Conservation (phyloP, 2,113 vertebrate species). For the Upupa epops region DNA sequence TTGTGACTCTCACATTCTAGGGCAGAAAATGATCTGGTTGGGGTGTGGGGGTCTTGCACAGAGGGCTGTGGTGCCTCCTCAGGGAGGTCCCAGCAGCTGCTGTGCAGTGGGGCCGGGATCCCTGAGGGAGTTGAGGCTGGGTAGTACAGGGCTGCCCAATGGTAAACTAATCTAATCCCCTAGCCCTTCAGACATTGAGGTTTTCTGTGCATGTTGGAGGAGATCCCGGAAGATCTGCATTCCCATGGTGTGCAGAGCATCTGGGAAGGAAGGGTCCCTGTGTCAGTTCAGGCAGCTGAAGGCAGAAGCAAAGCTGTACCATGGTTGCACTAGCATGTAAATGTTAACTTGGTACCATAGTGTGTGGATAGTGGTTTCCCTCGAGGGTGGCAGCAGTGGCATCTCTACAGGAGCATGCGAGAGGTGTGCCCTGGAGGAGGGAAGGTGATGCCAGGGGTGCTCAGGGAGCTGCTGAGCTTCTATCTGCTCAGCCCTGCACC, state of each 20-base stretch:
- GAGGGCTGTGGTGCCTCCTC: fast-evolving
- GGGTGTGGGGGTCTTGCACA: fast-evolving
- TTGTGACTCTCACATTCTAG: fast-evolving
- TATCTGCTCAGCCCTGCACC: background rate
- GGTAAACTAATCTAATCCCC: background rate
- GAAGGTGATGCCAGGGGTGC: fast-evolving
- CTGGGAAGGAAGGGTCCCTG: fast-evolving
- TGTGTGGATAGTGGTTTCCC: constrained; percentile 74
- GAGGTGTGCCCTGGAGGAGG: background rate
- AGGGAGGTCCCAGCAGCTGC: fast-evolving
- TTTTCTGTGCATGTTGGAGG: background rate
- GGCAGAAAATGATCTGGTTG: background rate
- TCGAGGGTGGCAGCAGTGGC: constrained; percentile 52
- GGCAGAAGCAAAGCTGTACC: background rate
- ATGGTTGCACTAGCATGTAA: background rate
- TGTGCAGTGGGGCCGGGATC: fast-evolving
- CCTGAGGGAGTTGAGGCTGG: background rate
- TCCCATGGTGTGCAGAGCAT: fast-evolving
- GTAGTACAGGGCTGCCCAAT: background rate
- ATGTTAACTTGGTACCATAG: constrained; percentile 42
- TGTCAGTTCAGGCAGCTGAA: background rate
- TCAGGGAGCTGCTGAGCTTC: fast-evolving
- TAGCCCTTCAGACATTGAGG: background rate
- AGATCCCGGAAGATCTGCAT: background rate
- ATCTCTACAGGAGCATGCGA: constrained; percentile 23